Percentiles rank a stretch among this genome's conserved stretches.
Evolutionary conservation across 1,140 invertebrate species (phyloP).

Genomic region (Magallana ariakensis): DNA sequence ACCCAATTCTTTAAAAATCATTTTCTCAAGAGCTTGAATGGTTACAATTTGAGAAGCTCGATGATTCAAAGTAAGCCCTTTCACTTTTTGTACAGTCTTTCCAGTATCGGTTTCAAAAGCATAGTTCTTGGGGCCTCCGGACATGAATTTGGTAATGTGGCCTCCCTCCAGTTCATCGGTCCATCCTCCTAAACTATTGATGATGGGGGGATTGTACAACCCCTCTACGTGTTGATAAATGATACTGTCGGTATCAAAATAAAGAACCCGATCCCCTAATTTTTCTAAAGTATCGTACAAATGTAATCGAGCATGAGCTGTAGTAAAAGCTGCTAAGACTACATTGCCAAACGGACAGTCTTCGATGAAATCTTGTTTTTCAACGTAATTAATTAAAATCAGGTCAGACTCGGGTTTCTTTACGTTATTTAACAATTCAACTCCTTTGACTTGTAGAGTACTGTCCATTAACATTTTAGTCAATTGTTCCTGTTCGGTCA

Average conservation of each 20-base stretch:
- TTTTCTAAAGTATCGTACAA: conserved; percentile 75
- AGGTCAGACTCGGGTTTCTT: not conserved
- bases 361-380: not conserved
- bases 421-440: not conserved
- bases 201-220: not conserved
- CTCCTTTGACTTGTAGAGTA: not conserved
- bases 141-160: conserved; percentile 40
- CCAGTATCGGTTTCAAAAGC: conserved; percentile 13
- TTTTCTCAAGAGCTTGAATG: not conserved
- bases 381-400: not conserved
- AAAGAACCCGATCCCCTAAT: conserved; percentile 72
- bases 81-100: conserved; percentile 36
- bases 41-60: not conserved
- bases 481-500: not conserved
- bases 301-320: conserved; percentile 77
- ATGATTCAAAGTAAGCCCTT: conserved; percentile 42
- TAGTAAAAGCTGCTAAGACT: conserved; percentile 76
- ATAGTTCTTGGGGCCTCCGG: conserved; percentile 41
- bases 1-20: not conserved
- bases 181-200: not conserved
- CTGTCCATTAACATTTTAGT: not conserved
- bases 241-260: conserved; percentile 78
- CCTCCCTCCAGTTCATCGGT: conserved; percentile 38
- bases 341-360: conserved; percentile 65
- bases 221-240: conserved; percentile 46